Percentiles rank a stretch among this genome's conserved stretches.
These are phyloP conservation scores for Dinocampus coccinellae DNA, from an alignment of 2,888 invertebrate genomes.

Conservation along the genomic window DNA sequence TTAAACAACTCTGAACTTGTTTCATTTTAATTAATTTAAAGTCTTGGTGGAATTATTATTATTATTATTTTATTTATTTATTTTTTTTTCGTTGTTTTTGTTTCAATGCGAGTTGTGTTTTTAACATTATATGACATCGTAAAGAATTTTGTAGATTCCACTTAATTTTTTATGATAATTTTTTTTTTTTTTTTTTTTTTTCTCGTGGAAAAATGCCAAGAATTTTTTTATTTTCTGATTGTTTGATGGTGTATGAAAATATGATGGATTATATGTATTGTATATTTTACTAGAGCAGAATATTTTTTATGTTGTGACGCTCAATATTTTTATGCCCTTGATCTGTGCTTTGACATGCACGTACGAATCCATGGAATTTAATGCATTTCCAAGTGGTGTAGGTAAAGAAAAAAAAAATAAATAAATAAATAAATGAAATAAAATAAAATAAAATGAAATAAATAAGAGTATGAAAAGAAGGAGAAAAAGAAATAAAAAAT, in stretches of 20 bases:
- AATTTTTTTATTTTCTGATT: no score
- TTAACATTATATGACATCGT: no score
- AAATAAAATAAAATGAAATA: no score
- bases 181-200: no score
- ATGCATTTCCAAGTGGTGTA: constrained; percentile 48
- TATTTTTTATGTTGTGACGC: constrained; percentile 47
- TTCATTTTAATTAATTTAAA: background rate
- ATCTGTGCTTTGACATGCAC: constrained; percentile 39
- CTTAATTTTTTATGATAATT: no score
- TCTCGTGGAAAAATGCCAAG: no score
- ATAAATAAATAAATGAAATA: no score
- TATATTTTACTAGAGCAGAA: constrained; percentile 57
- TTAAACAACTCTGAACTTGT: background rate
- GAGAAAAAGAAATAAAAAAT: background rate
- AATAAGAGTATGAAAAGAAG: background rate
- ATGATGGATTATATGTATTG: no score
- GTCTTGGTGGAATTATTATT: background rate
- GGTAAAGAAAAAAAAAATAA: background rate
- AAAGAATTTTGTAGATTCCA: no score
- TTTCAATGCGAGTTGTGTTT: background rate
- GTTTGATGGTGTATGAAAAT: no score
- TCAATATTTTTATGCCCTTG: constrained; percentile 44
- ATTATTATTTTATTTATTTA: background rate
- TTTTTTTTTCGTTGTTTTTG: background rate
- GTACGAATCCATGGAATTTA: constrained; percentile 52